These are phyloP conservation scores for Hyposoter dolosus DNA, from an alignment of 2,888 invertebrate genomes.

Conservation along the genomic window DNA sequence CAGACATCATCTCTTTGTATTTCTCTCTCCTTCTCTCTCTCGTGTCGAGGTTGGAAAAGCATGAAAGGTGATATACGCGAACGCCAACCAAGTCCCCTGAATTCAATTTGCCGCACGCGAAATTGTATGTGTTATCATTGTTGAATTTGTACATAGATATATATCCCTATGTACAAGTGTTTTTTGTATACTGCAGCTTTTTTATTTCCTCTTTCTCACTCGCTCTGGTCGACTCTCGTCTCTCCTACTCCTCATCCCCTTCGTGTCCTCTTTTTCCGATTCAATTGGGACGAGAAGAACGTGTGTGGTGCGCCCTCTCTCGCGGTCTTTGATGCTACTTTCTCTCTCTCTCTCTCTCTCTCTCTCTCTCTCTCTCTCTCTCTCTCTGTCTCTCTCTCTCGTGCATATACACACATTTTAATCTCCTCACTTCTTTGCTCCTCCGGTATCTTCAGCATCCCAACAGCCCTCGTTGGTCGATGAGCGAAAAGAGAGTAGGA, in stretches of 20 bases:
- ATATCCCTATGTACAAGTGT: not conserved
- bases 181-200: slow-evolving; percentile 14
- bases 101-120: slow-evolving; percentile 64
- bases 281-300: slow-evolving; percentile 51
- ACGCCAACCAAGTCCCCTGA: slow-evolving; percentile 39
- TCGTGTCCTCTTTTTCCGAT: slow-evolving; percentile 50
- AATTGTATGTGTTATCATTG: slow-evolving; percentile 60
- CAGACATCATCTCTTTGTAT: slow-evolving; percentile 27
- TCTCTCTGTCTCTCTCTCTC: slow-evolving; percentile 8
- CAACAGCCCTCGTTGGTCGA: slow-evolving; percentile 16
- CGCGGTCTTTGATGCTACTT: slow-evolving; percentile 53
- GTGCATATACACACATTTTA: slow-evolving; percentile 28
- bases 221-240: not conserved
- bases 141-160: slow-evolving; percentile 20
- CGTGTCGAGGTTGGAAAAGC: slow-evolving; percentile 30
- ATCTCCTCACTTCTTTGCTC: slow-evolving; percentile 37
- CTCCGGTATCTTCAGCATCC: slow-evolving; percentile 26
- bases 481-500: slow-evolving; percentile 4
- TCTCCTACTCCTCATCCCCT: slow-evolving; percentile 21
- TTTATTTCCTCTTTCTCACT: slow-evolving; percentile 36
- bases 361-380: slow-evolving; percentile 3
- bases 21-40: slow-evolving; percentile 7
- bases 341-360: slow-evolving; percentile 48
- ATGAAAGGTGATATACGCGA: slow-evolving; percentile 42
- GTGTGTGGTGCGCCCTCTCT: slow-evolving; percentile 48